Evolutionary conservation across 1,140 invertebrate species (phyloP).

Genomic region (Leptinotarsa undecemlineata): DNA sequence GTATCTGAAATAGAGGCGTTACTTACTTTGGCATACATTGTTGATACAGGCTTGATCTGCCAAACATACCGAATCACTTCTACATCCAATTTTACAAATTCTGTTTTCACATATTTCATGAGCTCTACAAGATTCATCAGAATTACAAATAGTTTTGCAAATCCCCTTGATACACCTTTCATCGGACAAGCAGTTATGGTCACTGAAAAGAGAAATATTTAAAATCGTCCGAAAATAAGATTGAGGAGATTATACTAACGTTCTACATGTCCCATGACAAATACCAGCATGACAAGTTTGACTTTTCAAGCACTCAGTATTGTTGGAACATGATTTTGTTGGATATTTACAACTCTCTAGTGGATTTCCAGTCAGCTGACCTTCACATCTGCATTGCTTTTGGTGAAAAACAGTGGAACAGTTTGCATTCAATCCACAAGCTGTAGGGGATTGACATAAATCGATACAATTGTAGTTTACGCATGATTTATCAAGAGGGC

Average conservation of each 20-base stretch:
- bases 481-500: conserved; percentile 70
- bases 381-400: conserved; percentile 74
- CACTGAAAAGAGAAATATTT: conserved; percentile 60
- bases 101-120: conserved; percentile 86
- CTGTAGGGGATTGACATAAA: conserved; percentile 72
- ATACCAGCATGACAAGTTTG: conserved; percentile 73
- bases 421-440: conserved; percentile 82
- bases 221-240: background rate
- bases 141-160: conserved; percentile 83
- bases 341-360: conserved; percentile 71
- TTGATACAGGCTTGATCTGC: conserved; percentile 76
- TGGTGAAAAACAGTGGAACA: conserved; percentile 72
- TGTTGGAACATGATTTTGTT: conserved; percentile 63
- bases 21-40: conserved; percentile 76
- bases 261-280: conserved; percentile 75
- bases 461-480: conserved; percentile 76
- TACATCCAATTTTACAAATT: conserved; percentile 81
- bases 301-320: conserved; percentile 68
- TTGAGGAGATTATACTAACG: conserved; percentile 48
- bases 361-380: conserved; percentile 74
- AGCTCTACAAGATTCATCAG: conserved; percentile 75
- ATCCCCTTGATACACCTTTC: conserved; percentile 80
- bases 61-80: conserved; percentile 78
- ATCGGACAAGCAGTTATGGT: conserved; percentile 78
- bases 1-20: too few species aligned